phyloP scores from a whole-genome alignment of 2,888 invertebrate genomes.

The Eristalis intricaria region DNA sequence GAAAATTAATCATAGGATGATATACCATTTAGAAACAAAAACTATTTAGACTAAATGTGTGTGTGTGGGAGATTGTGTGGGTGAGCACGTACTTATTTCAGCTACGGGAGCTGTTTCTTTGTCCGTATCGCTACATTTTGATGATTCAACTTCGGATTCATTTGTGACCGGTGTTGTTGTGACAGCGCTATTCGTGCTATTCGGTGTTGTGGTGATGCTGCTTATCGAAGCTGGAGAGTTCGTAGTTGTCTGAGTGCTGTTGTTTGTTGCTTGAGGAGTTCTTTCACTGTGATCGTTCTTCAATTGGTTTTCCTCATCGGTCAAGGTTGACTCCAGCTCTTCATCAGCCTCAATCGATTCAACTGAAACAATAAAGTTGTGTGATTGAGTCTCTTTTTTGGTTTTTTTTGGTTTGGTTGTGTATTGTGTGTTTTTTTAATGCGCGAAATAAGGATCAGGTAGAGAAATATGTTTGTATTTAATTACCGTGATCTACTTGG shows the following conservation, averaged over 20 bases:
- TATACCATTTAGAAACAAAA: conserved; percentile 17
- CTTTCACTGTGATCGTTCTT: neutral
- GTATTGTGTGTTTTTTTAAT: conserved; percentile 38
- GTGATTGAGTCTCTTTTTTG: conserved; percentile 52
- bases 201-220: neutral
- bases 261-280: neutral
- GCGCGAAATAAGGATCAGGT: conserved; percentile 62
- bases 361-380: conserved; percentile 72
- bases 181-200: neutral
- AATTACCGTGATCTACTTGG: conserved; percentile 66
- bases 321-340: conserved; percentile 11
- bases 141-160: conserved; percentile 9
- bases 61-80: neutral
- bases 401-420: conserved; percentile 20
- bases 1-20: conserved; percentile 56
- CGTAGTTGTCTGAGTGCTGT: neutral
- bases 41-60: neutral
- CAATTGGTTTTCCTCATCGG: conserved; percentile 15
- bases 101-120: conserved; percentile 4
- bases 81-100: conserved; percentile 54
- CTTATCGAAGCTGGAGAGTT: neutral
- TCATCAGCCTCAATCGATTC: conserved; percentile 52
- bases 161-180: neutral
- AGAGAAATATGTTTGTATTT: conserved; percentile 50
- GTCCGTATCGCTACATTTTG: neutral